These are phyloP conservation scores for Cacatua alba DNA, from an alignment of 2,113 vertebrate species.

Conservation along the genomic window DNA sequence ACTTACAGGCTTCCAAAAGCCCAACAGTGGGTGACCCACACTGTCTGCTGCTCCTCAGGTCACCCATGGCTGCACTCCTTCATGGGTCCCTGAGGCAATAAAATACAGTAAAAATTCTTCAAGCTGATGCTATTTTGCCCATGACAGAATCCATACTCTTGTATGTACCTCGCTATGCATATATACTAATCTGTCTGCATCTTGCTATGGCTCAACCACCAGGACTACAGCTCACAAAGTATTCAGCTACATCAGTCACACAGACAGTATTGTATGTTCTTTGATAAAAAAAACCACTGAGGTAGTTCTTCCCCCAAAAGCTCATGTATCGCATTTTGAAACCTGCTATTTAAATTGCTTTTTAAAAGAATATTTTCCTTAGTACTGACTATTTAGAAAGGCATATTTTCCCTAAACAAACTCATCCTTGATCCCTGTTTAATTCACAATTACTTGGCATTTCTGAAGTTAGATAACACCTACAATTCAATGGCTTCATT, in stretches of 20 bases:
- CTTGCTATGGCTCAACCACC: neutral
- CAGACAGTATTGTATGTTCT: neutral
- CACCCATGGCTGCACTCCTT: neutral
- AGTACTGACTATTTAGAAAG: neutral
- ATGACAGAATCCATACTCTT: neutral
- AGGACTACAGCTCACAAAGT: neutral
- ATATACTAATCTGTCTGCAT: neutral
- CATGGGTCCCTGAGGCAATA: neutral
- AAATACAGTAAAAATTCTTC: neutral
- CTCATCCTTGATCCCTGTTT: neutral
- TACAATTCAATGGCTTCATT: neutral
- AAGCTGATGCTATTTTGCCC: neutral
- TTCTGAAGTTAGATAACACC: conserved; percentile 7
- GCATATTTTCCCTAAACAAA: neutral
- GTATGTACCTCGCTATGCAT: neutral
- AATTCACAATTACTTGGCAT: neutral
- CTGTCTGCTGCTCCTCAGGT: neutral
- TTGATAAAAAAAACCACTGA: neutral
- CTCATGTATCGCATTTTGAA: neutral
- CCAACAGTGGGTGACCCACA: neutral
- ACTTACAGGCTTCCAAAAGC: neutral
- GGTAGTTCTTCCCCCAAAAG: neutral
- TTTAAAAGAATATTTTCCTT: neutral
- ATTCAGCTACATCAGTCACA: neutral
- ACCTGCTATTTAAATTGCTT: neutral